Percentiles rank a stretch among this genome's conserved stretches.
phyloP scores from a whole-genome alignment of 2,113 vertebrate species.

The Bufo bufo region DNA sequence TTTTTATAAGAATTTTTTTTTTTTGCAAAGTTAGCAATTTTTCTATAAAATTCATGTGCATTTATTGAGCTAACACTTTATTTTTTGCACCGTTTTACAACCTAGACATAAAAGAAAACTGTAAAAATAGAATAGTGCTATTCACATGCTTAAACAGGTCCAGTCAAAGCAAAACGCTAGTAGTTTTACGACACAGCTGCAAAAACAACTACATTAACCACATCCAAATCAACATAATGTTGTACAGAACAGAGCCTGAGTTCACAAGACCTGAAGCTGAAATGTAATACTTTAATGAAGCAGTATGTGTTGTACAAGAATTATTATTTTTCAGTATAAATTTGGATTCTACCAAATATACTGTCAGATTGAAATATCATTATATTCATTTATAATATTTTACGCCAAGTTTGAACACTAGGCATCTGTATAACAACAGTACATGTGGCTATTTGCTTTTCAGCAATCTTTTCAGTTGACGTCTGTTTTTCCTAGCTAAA shows the following conservation, averaged over 20 bases:
- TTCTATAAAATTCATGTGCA: background rate
- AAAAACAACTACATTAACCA: conserved; percentile 33
- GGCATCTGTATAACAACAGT: too few relatives aligned
- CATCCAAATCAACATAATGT: background rate
- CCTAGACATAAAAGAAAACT: background rate
- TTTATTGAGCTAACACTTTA: conserved; percentile 25
- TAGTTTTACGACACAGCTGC: conserved; percentile 16
- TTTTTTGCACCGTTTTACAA: background rate
- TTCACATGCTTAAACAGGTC: background rate
- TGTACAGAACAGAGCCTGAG: background rate
- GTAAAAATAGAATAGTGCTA: conserved; percentile 5
- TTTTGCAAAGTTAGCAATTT: conserved; percentile 6
- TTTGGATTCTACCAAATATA: background rate
- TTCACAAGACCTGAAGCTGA: background rate
- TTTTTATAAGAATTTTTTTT: background rate
- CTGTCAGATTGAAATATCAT: background rate
- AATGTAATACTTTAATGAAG: background rate
- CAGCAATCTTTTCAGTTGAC: too few relatives aligned
- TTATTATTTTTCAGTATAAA: background rate
- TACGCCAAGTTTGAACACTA: background rate
- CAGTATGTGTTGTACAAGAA: background rate
- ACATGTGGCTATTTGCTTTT: too few relatives aligned
- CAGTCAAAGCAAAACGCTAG: background rate
- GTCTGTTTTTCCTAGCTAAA: too few relatives aligned
- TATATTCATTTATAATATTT: background rate